Percentiles rank a stretch among this genome's conserved stretches.
Conservation (phyloP, 2,797 vertebrate species). For the Sebastes flavidus region DNA sequence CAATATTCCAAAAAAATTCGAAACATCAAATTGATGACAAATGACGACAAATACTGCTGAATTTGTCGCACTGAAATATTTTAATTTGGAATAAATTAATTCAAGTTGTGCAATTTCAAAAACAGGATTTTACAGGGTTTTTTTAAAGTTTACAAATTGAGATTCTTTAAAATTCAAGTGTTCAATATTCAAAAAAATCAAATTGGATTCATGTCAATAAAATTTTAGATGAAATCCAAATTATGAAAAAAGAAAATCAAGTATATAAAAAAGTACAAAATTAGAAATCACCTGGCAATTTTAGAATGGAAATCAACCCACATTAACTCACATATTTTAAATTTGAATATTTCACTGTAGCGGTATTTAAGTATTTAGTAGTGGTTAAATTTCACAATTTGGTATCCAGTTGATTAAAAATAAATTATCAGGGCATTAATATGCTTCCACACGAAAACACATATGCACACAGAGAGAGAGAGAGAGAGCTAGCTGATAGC, state of each 20-base stretch:
- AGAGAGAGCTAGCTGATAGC: constrained; percentile 44
- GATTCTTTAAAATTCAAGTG: not conserved
- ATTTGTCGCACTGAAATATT: too few species aligned
- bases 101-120: too few species aligned
- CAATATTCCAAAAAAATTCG: too few species aligned
- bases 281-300: not conserved
- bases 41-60: too few species aligned
- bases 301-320: not conserved
- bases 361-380: not conserved
- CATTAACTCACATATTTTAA: not conserved
- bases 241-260: not conserved
- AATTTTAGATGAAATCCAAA: not conserved
- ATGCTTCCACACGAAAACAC: constrained; percentile 3
- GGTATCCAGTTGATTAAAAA: not conserved
- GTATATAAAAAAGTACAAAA: too few species aligned
- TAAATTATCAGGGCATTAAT: not conserved
- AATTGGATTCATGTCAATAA: not conserved
- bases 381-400: not conserved
- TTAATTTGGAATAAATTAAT: too few species aligned
- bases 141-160: not conserved
- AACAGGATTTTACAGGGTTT: not conserved
- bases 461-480: constrained; percentile 72
- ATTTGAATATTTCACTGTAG: not conserved
- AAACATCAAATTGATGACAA: too few species aligned
- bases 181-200: not conserved